Evolutionary conservation across 2,113 vertebrate genomes (phyloP), one percentile per base, ranked within the genome.

Genomic region (Hydropotes inermis): DNA sequence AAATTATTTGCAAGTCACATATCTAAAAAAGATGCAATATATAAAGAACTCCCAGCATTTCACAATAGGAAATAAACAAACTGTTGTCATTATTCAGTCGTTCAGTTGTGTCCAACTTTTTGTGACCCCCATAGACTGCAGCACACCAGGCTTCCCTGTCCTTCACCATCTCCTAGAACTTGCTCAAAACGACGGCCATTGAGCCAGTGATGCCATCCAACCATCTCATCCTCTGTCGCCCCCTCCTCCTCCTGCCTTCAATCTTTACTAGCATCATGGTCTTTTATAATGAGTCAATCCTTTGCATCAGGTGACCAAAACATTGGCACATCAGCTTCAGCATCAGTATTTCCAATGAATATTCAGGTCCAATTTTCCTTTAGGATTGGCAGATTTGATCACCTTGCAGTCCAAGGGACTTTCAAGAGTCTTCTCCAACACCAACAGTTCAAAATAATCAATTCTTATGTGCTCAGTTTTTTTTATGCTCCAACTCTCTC

Each of bases 171-270:
- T n/a, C 33, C 33, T 17, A 67, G 64, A 67, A 67, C 33, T 67
- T 67, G 16, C 64, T 67, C 64, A 67, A 19, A 67, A 16, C 7
- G 9, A n/a, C 2, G 16, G 33, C 8, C 61, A n/a, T 1, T 19
- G 33, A n/a, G n/a, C 7, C 61, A 67, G 33, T 67, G 61, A n/a
- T 19, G 61, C 16, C 16, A 19, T n/a, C 33, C 61, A 67, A n/a
- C 61, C 16, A 19, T 67, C 16, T 19, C 61, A 19, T n/a, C 33
- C 33, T 67, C 61, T 67, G 16, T n/a, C 0, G 0, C 19, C 16
- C 33, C 33, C 3, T n/a, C n/a, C 61, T 67, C 16, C 16, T 67
- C 61, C 33, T n/a, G 33, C 16, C 61, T 67, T 67, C 61, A n/a
- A 19, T 67, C 61, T 67, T 67, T 67, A 33, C 61, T 16, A 67